Base-by-base conservation (phyloP, 2,888 invertebrate genomes). In the Fabriciana adippe region DNA sequence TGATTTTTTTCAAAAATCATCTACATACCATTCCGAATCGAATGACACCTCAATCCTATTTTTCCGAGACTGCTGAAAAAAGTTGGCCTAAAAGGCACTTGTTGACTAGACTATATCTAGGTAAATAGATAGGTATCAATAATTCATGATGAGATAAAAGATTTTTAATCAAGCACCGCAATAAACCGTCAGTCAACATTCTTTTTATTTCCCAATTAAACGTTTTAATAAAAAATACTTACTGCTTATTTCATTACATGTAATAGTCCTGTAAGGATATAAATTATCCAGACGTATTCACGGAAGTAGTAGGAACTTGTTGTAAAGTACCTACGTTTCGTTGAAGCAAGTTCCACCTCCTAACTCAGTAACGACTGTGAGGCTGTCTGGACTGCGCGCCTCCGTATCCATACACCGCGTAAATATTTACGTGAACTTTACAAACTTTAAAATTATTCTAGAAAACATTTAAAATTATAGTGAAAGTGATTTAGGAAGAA, bases 341-440 rank as follows among this genome's bases (percentile, higher is more conserved):
- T 57, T 45, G 55, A 56, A 65, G 66, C 66, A 64, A 63, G 51
- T 54, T 54, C 57, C 59, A 68, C 71, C 68, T 75, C 66, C 66
- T 67, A 70, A 72, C 75, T 86, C 89, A 91, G 91, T 91, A 85
- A 82, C 79, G 83, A 86, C 79, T 76, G 82, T 65, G 87, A 86
- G 83, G 82, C 79, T 82, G 85, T 59, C 78, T 78, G 79, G 85
- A 82, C 83, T 78, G 88, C 90, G 87, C 90, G 91, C 85, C 82
- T 86, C 82, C 79, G 72, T 74, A 70, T 73, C 76, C 76, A 75
- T 73, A 76, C 72, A 74, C 78, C 86, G 86, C 91, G 91, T 83
- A 87, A 86, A 86, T 77, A 78, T 86, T 88, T 85, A 87, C 91
- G 91, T 79, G 71, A 84, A 85, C 79, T 81, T 81, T 63, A 68